Evolutionary conservation across 2,113 vertebrate genomes (phyloP).

Genomic region (Alectura lathami): DNA sequence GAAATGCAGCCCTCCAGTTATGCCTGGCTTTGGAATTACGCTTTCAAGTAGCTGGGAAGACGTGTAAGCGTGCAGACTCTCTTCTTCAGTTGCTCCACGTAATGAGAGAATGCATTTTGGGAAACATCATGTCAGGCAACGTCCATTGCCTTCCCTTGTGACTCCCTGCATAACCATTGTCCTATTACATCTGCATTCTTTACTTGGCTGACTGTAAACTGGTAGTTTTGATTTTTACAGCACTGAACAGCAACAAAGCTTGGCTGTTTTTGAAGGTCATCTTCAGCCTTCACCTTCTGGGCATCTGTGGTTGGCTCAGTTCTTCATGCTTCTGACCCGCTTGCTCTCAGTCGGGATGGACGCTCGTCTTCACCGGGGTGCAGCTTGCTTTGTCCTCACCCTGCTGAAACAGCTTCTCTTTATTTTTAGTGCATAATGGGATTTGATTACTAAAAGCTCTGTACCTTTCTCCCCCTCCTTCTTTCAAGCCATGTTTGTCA

Average conservation of each 20-base stretch:
- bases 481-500: background rate
- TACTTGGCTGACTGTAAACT: background rate
- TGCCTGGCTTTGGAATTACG: accelerated
- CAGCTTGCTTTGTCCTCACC: background rate
- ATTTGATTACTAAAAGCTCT: background rate
- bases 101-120: background rate
- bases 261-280: background rate
- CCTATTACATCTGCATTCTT: background rate
- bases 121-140: background rate
- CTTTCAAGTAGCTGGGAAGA: background rate
- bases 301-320: background rate
- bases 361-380: background rate
- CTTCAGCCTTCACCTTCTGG: background rate
- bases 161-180: background rate
- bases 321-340: background rate
- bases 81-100: background rate
- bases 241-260: background rate
- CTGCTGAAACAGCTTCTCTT: background rate
- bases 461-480: background rate
- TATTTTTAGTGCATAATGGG: background rate
- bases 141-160: background rate
- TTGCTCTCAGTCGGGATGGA: background rate
- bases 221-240: background rate
- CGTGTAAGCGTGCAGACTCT: background rate
- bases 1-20: background rate